Base-by-base conservation (phyloP, 2,113 vertebrate species). In the Boleophthalmus pectinirostris region DNA sequence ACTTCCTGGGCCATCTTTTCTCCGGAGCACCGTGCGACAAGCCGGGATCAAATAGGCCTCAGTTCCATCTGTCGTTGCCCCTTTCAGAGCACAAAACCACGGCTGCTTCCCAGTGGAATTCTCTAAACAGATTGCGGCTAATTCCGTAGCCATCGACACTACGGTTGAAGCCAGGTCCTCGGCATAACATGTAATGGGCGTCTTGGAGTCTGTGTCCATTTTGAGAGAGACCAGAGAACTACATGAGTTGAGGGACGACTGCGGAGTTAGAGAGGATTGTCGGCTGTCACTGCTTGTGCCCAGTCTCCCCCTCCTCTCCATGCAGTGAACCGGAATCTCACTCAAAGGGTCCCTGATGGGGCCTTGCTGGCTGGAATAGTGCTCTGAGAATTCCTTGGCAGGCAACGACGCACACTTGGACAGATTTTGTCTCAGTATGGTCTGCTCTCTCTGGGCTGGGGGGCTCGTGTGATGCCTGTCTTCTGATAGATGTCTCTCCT, bases 131-230 rank as follows among this genome's bases (percentile, higher is more conserved):
- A 99, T 97, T 21, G 97, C 97, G 79, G 97, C 97, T 70, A 99
- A 94, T 90, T 99, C 97, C 20, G 97, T 99, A 84, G 97, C 97
- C 97, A 99, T 99, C 73, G 97, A 99, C 71, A 99, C 96, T 46
- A 99, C 96, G 0, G 97, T 99, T 70, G 96, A 92, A 49, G 97
- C 95, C 87, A 99, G 85, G 86, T 99, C 97, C 81, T 98, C 97
- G 1, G 97, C 97, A 73, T 97, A 99, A 82, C 97, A 96, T 54
- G 94, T 90, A 75, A 99, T 90, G 54, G 94, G 93, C 53, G 95
- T 94, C 82, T 91, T 89, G 54, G 78, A 86, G 20, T 95, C 95
- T 14, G 90, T 77, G 70, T 95, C 88, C 68, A 89, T 91, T 88
- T 93, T 95, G 29, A 91, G 88, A 23, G 89, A 89, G 0, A 86